Percentiles rank a stretch among this genome's conserved stretches.
Conservation (phyloP, 92 coral and sea anemone genomes). For the Isaurus tuberculatus region DNA sequence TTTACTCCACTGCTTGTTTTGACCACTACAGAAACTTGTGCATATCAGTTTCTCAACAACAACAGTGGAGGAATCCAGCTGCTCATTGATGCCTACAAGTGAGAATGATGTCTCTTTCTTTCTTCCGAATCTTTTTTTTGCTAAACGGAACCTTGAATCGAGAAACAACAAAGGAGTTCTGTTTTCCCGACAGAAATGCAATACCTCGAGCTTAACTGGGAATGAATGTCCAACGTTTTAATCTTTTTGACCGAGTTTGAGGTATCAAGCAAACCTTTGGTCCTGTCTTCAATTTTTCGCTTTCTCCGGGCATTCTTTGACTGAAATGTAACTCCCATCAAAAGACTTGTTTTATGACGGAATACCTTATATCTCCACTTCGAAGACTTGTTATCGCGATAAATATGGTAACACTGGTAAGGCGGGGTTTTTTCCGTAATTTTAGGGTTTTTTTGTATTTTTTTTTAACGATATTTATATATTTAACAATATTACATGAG, state of each 20-base stretch:
- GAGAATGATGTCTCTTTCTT: neutral
- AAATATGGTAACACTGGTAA: too few relatives aligned
- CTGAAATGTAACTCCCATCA: too few relatives aligned
- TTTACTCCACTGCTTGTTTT: neutral
- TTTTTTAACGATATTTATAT: too few relatives aligned
- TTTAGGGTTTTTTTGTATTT: too few relatives aligned
- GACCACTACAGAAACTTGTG: conserved; percentile 79
- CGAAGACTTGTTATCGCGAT: too few relatives aligned
- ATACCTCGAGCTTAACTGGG: neutral
- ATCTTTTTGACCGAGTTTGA: neutral
- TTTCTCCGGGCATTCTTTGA: too few relatives aligned
- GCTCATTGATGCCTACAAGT: conserved; percentile 86
- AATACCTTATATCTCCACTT: too few relatives aligned
- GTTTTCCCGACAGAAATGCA: neutral
- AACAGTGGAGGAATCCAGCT: conserved; percentile 74
- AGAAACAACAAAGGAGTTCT: neutral
- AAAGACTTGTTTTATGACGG: too few relatives aligned
- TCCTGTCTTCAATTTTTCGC: too few relatives aligned
- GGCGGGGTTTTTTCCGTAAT: too few relatives aligned
- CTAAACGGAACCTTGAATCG: neutral
- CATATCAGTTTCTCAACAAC: conserved; percentile 78
- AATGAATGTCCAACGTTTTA: neutral
- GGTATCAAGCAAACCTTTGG: neutral
- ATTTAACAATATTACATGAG: too few relatives aligned
- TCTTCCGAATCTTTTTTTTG: neutral